Base-by-base conservation (phyloP, 2,888 invertebrate species). In the Dryococelus australis region DNA sequence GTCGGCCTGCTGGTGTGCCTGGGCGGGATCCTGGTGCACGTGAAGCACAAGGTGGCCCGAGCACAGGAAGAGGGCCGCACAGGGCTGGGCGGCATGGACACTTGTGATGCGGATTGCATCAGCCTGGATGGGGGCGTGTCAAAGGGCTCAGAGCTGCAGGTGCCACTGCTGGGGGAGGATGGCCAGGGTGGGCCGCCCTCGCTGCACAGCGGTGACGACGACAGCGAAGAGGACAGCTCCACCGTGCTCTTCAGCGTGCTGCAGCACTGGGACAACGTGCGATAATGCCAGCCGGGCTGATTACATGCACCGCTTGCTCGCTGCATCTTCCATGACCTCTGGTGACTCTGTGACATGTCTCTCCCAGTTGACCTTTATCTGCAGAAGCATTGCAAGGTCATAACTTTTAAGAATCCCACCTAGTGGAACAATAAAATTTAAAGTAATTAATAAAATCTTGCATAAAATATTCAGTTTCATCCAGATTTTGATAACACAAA, bases 1-100 rank as follows among this genome's bases (percentile, higher is more conserved):
- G 92, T 97, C 10, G 99, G 99, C 0, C 93, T 99, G 88, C 92
- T 96, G 13, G 93, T 99, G 87, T 99, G 99, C 91, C 93, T 99
- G 89, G 94, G 96, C 85, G 99, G 99, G 86, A 99, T 99, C 90
- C 94, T 94, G 20, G 94, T 96, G 86, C 99, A 99, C 92, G 96
- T 85, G 20, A 4, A 80, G 80, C 85, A 87, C 35, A 87, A 87
- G 79, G 20, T 85, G 9, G n/a, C 16, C 3, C 24, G 20, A 5
- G 53, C 79, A 13, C 28, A 35, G 20, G 43, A 83, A 5, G 83
- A 27, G 16, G 83, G 28, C 20, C 28, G 83, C 8, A 1, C n/a
- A 8, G 65, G 65, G 1, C 24, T 9, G 65, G 65, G 85, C 26
- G 43, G 43, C 28, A 26, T 65, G 13, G 85, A 87, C n/a, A 5